A percentile compares a stretch with the other conserved stretches of the same genome.
Conservation (phyloP, 2,113 vertebrate genomes). For the Lycocorax pyrrhopterus region DNA sequence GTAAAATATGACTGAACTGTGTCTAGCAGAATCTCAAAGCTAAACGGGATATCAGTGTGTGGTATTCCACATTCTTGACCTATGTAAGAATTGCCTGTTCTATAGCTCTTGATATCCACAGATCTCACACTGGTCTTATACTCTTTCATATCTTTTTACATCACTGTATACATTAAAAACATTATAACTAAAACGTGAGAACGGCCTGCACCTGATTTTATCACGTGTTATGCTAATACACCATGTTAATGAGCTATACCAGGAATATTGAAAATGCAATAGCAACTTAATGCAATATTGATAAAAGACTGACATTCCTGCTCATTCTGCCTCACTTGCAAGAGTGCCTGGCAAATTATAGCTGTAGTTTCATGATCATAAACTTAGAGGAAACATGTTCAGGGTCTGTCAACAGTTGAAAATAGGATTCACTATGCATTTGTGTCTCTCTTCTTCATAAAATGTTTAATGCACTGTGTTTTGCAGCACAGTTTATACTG, state of each 20-base stretch:
- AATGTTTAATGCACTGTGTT: conserved; percentile 12
- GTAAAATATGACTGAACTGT: not conserved
- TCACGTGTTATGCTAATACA: not conserved
- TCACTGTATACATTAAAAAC: not conserved
- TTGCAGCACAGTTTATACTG: not conserved
- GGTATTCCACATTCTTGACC: not conserved
- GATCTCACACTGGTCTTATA: not conserved
- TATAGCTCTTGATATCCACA: not conserved
- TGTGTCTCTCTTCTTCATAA: conserved; percentile 10
- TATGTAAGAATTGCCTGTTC: not conserved
- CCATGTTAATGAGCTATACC: conserved; percentile 24
- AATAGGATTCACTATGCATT: not conserved
- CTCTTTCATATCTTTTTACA: not conserved
- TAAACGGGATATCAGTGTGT: not conserved
- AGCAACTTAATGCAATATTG: conserved; percentile 55
- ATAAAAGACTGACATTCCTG: conserved; percentile 38
- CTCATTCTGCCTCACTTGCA: conserved; percentile 17
- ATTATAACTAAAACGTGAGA: not conserved
- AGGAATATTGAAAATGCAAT: conserved; percentile 40
- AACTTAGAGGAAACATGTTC: conserved; percentile 38
- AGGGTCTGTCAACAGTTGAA: conserved; percentile 34
- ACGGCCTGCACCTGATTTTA: not conserved
- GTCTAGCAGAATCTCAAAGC: not conserved
- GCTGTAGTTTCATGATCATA: conserved; percentile 34
- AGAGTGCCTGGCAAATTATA: conserved; percentile 29